phyloP scores from a whole-genome alignment of 2,888 invertebrate genomes.

The Coelinius sp. region DNA sequence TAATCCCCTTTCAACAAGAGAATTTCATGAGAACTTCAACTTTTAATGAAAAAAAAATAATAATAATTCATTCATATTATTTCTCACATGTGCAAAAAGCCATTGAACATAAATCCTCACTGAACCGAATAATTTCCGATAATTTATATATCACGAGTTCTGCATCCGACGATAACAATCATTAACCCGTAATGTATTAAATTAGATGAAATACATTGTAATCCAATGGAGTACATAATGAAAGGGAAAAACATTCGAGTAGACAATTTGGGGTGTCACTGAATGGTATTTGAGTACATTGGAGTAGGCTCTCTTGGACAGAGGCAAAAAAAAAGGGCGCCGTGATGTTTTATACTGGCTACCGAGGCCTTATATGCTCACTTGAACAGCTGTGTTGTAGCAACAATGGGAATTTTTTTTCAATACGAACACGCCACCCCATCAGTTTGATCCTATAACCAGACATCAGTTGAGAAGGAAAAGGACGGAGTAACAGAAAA shows the following conservation, averaged over 20 bases:
- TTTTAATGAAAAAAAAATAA: constrained; percentile 12
- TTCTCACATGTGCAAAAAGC: background rate
- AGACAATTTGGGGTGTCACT: constrained; percentile 20
- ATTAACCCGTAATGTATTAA: background rate
- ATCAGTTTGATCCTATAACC: constrained; percentile 18
- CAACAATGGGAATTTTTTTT: constrained; percentile 61
- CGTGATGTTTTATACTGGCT: background rate
- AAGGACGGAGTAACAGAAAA: background rate
- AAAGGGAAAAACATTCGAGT: constrained; percentile 21
- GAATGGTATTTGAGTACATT: constrained; percentile 25
- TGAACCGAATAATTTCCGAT: background rate
- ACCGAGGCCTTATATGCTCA: constrained; percentile 48
- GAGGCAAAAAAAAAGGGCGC: background rate
- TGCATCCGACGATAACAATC: background rate
- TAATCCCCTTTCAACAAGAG: background rate
- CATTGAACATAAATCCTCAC: too few relatives aligned
- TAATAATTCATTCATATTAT: too few relatives aligned
- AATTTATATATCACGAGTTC: background rate
- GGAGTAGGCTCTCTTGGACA: background rate
- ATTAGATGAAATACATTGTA: constrained; percentile 4
- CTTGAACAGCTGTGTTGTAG: constrained; percentile 68
- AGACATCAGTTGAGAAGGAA: background rate
- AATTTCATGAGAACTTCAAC: background rate
- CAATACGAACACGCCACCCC: background rate
- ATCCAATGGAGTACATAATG: constrained; percentile 12